phyloP scores from a whole-genome alignment of 2,113 vertebrate species.

The Rhizomys pruinosus region DNA sequence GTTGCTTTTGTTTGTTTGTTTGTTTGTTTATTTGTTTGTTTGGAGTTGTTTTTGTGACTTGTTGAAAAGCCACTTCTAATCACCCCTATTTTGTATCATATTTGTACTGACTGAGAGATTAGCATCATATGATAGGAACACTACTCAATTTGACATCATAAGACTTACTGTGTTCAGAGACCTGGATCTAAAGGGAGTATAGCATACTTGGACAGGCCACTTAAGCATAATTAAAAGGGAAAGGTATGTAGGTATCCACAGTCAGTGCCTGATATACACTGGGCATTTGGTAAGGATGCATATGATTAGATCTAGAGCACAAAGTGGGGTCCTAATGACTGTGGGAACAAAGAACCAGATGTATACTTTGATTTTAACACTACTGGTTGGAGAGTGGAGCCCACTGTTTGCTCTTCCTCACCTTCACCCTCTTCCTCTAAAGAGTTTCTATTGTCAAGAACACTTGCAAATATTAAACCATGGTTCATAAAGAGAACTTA shows the following conservation, averaged over 20 bases:
- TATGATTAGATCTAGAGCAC: background rate
- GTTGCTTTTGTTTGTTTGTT: background rate
- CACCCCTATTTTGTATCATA: background rate
- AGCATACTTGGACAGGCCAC: background rate
- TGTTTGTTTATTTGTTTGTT: background rate
- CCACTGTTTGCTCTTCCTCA: background rate
- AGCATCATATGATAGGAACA: background rate
- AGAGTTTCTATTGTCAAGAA: background rate
- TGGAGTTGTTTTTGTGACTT: background rate
- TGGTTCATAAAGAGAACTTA: background rate
- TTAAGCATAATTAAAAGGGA: background rate
- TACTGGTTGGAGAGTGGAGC: background rate
- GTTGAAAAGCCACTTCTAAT: background rate
- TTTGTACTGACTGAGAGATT: slow-evolving; percentile 10
- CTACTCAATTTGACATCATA: background rate
- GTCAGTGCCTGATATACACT: background rate
- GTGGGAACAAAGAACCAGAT: background rate
- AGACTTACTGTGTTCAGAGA: background rate
- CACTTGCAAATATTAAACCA: background rate
- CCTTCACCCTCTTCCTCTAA: background rate
- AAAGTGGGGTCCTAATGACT: background rate
- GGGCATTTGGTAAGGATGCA: background rate
- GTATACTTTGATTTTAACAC: background rate
- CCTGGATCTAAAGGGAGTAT: background rate
- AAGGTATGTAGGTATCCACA: background rate